A percentile compares a stretch with the other conserved stretches of the same genome.
Evolutionary conservation across 2,797 vertebrate species (phyloP).

Genomic region (Tenualosa thibaudeaui): DNA sequence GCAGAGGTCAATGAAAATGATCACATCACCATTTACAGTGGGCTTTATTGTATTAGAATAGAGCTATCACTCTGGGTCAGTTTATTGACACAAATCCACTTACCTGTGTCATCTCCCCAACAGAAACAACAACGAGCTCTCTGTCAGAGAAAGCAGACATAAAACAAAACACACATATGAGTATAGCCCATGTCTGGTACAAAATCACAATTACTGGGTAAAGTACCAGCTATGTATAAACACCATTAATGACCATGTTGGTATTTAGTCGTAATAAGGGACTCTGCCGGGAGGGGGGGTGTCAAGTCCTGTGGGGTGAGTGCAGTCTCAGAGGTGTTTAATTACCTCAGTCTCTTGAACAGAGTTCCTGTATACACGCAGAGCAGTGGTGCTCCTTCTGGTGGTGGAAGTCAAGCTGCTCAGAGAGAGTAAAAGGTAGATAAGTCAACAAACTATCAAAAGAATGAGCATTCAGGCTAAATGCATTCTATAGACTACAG

Average conservation of each 20-base stretch:
- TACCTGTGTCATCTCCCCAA: conserved; percentile 83
- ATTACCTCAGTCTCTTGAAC: conserved; percentile 87
- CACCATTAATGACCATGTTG: not conserved
- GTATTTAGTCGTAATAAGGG: not conserved
- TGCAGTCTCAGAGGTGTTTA: not conserved
- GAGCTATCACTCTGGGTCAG: not conserved
- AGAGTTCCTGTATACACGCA: conserved; percentile 80
- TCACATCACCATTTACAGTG: not conserved
- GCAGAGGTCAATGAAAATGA: not conserved
- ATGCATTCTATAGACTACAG: not conserved
- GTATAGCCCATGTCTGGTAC: not conserved
- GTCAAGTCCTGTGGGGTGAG: not conserved
- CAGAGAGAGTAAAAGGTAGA: not conserved
- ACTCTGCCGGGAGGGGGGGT: not conserved
- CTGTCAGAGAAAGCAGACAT: conserved; percentile 66
- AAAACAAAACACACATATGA: conserved; percentile 34
- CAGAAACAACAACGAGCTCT: conserved; percentile 97
- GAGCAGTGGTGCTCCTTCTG: conserved; percentile 88
- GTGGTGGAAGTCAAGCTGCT: conserved; percentile 92
- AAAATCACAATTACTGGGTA: not conserved
- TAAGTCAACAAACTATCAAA: not conserved
- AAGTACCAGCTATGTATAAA: not conserved
- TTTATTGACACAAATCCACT: conserved; percentile 41
- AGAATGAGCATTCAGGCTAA: not conserved
- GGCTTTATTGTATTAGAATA: not conserved